Evolutionary conservation across 2,888 invertebrate genomes (phyloP), one percentile per base, ranked within the genome.

Genomic region (Papilio demoleus): DNA sequence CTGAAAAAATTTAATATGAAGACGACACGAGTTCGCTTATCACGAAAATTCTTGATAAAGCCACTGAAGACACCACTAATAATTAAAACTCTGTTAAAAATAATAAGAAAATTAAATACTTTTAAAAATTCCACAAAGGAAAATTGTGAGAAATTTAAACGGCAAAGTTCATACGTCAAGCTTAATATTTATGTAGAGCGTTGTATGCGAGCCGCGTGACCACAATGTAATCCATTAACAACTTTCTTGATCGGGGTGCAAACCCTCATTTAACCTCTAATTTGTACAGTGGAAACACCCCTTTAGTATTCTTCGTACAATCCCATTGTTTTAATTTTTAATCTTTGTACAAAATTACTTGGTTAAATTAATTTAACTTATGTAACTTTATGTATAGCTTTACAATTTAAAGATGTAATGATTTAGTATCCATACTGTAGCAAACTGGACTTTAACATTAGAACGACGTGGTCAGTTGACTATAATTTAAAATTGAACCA

Each of bases 191-290:
- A 72, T 73, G 70, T 71, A 73, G 68, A 70, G 53, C 70, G 68
- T 61, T 67, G 69, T 67, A 61, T 38, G 64, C 58, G 58, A 19
- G 76, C 76, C 76, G 79, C 76, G 75, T 73, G 76, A 81, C 82
- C 81, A 75, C 78, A 77, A 71, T 76, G 75, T 81, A 81, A 83
- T 80, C 77, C 81, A 82, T 83, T 84, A 81, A 77, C 77, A 81
- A 83, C 77, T 81, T 82, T 78, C 78, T 79, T 78, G 76, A 76
- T 74, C 74, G 68, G 69, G 70, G 68, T 70, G 71, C 68, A 72
- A 70, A 76, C 75, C 77, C 77, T 73, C 74, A 75, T 74, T 76
- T 73, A 73, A 72, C 70, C 73, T 62, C 62, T 65, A 69, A 69
- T 69, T 69, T 69, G 69, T 69, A 60, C 60, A 19, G 36, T 36